Evolutionary conservation across 2,888 invertebrate genomes (phyloP).

Genomic region (Invenusta paracnida): DNA sequence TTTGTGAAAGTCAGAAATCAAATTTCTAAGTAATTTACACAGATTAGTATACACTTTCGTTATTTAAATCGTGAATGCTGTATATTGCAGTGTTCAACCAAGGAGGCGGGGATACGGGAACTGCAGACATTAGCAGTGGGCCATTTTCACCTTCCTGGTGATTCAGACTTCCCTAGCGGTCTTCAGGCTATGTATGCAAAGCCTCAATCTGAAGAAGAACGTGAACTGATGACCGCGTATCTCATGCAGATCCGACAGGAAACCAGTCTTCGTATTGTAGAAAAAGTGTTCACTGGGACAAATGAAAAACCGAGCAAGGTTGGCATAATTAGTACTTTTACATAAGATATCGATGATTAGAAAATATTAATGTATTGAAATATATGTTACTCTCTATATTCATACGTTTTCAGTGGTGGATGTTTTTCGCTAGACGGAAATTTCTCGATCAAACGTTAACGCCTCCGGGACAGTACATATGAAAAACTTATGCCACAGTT

Average conservation of each 20-base stretch:
- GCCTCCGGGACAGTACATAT: slow-evolving; percentile 68
- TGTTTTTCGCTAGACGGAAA: slow-evolving; percentile 96
- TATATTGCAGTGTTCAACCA: not conserved
- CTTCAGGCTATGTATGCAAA: slow-evolving; percentile 88
- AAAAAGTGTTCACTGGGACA: slow-evolving; percentile 71
- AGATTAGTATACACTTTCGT: too few species aligned
- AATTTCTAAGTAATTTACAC: too few species aligned
- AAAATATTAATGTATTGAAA: not conserved
- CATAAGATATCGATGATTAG: too few species aligned
- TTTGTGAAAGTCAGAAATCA: too few species aligned
- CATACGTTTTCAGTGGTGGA: too few species aligned
- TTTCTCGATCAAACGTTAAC: slow-evolving; percentile 97
- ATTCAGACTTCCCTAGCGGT: slow-evolving; percentile 76
- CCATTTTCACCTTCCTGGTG: slow-evolving; percentile 92
- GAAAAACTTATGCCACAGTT: too few species aligned
- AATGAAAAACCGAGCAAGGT: slow-evolving; percentile 87
- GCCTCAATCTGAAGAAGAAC: slow-evolving; percentile 73
- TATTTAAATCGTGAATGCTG: too few species aligned
- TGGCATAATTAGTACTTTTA: not conserved
- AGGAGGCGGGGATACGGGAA: not conserved
- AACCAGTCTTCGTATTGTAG: slow-evolving; percentile 81
- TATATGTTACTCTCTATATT: not conserved
- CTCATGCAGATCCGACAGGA: slow-evolving; percentile 89
- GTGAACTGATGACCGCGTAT: slow-evolving; percentile 85
- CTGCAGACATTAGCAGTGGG: slow-evolving; percentile 69